Evolutionary conservation across 64 coral and sea anemone species (phyloP).

Genomic region (Montipora foliosa): DNA sequence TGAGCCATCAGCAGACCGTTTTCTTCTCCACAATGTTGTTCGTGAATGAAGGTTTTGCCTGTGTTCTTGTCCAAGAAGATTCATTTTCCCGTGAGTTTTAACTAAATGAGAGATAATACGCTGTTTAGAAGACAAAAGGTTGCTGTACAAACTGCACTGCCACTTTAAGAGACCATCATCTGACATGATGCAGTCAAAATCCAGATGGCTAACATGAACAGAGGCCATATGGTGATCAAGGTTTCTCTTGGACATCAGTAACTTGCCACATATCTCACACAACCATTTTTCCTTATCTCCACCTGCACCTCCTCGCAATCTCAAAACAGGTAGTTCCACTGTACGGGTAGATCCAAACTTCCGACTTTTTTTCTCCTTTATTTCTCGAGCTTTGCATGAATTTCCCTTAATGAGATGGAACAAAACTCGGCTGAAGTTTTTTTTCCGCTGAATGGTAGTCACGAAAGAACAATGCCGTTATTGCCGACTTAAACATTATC

Average conservation of each 20-base stretch:
- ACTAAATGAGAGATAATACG: conserved; percentile 7
- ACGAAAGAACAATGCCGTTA: neutral
- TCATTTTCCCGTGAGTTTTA: conserved; percentile 26
- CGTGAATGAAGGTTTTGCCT: neutral
- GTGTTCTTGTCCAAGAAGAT: neutral
- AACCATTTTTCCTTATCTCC: conserved; percentile 16
- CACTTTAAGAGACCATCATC: neutral
- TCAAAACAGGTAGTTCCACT: neutral
- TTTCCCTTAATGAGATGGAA: neutral
- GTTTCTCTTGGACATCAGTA: neutral
- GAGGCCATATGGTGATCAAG: conserved; percentile 10
- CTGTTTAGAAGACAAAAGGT: conserved; percentile 3
- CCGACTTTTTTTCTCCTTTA: neutral
- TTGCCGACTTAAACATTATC: neutral
- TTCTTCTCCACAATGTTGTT: neutral
- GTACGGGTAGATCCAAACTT: too few relatives aligned
- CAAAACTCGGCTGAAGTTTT: neutral
- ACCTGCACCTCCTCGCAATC: conserved; percentile 10
- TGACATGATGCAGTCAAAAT: neutral
- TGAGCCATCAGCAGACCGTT: conserved; percentile 7
- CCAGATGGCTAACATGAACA: neutral
- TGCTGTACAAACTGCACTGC: conserved; percentile 2
- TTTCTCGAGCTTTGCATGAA: neutral
- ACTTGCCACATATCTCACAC: conserved; percentile 17
- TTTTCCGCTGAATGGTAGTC: neutral